Conservation (phyloP, 2,888 invertebrate genomes). For the Crepidodera aurea region DNA sequence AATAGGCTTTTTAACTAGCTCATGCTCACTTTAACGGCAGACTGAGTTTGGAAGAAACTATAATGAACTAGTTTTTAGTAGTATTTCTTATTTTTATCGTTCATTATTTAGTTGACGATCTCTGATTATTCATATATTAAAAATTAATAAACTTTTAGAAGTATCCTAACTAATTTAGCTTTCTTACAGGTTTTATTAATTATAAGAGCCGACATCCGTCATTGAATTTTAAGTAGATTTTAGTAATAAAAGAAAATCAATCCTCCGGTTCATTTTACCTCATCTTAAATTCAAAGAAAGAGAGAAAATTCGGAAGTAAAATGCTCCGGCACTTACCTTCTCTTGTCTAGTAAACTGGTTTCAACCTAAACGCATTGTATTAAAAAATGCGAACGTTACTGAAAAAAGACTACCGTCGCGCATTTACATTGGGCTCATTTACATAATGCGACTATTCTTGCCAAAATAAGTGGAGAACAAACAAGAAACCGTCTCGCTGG, state of each 20-base stretch:
- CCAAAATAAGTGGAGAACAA: slow-evolving; percentile 39
- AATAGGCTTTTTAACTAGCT: too few relatives aligned
- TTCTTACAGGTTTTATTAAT: too few relatives aligned
- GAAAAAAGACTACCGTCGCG: slow-evolving; percentile 31
- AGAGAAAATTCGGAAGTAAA: neutral
- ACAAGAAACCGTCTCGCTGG: slow-evolving; percentile 32
- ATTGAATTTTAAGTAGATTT: too few relatives aligned
- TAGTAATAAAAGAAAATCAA: neutral
- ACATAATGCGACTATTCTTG: slow-evolving; percentile 41
- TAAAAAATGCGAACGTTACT: slow-evolving; percentile 36
- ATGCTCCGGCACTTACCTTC: slow-evolving; percentile 1
- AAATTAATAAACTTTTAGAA: too few relatives aligned
- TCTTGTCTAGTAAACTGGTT: slow-evolving; percentile 22
- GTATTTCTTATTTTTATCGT: too few relatives aligned
- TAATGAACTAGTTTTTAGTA: too few relatives aligned
- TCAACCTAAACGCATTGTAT: slow-evolving; percentile 17
- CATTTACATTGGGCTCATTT: slow-evolving; percentile 41
- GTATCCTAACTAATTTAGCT: too few relatives aligned
- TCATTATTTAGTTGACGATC: too few relatives aligned
- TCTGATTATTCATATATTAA: too few relatives aligned
- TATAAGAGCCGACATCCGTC: too few relatives aligned
- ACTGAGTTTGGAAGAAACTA: too few relatives aligned
- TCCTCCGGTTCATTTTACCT: neutral
- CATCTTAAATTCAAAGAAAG: neutral
- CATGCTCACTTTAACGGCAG: too few relatives aligned